These are phyloP conservation scores for Toxotes jaculatrix DNA, from an alignment of 2,113 vertebrate species.

Conservation along the genomic window DNA sequence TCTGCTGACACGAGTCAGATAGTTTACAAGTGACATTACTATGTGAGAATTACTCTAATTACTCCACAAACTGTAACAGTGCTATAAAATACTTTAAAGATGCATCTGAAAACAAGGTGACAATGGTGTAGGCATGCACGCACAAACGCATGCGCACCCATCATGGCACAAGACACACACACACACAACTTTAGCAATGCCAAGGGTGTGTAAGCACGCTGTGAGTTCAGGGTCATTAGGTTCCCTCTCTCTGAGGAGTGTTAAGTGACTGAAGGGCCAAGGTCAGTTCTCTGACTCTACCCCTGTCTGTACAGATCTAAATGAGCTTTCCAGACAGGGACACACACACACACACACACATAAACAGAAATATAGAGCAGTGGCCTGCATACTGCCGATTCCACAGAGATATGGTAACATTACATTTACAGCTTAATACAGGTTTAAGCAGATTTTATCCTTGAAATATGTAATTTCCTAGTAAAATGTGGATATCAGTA, in stretches of 20 bases:
- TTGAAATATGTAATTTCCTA: slow-evolving; percentile 59
- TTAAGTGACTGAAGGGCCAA: slow-evolving; percentile 76
- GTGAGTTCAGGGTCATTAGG: slow-evolving; percentile 60
- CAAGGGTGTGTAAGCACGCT: slow-evolving; percentile 25
- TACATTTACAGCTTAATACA: slow-evolving; percentile 59
- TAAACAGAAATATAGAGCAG: not conserved
- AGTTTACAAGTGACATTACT: slow-evolving; percentile 26
- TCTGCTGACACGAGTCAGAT: slow-evolving; percentile 13
- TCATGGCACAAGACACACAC: not conserved
- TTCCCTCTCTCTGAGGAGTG: slow-evolving; percentile 66
- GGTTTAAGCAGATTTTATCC: slow-evolving; percentile 54
- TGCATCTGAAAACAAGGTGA: slow-evolving; percentile 20
- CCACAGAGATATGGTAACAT: slow-evolving; percentile 49
- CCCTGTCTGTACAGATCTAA: slow-evolving; percentile 55
- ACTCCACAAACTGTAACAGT: slow-evolving; percentile 21
- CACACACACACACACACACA: slow-evolving; percentile 30
- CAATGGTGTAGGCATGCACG: not conserved
- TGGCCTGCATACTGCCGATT: slow-evolving; percentile 34
- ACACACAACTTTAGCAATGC: not conserved
- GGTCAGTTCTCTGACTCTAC: slow-evolving; percentile 61
- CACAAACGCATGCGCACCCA: not conserved
- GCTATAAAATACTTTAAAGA: slow-evolving; percentile 15
- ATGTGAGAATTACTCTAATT: slow-evolving; percentile 43
- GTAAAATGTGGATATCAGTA: slow-evolving; percentile 58
- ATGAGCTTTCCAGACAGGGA: slow-evolving; percentile 68